Base-by-base conservation (phyloP, 2,113 vertebrate species). In the Chunga burmeisteri region DNA sequence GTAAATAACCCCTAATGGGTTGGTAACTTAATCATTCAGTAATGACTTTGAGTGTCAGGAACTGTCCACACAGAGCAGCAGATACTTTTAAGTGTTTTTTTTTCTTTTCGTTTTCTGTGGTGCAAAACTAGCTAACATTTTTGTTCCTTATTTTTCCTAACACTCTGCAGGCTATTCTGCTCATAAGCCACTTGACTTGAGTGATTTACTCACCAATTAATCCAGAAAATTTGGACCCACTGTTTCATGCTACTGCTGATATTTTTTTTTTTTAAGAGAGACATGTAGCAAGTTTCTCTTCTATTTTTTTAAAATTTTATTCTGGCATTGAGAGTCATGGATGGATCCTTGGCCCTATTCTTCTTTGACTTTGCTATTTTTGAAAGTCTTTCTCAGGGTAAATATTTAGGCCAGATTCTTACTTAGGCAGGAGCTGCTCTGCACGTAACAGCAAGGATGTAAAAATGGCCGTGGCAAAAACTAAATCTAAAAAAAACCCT, bases 1-100 rank as follows among this genome's bases (percentile, higher is more conserved):
- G 86, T 95, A 96, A 96, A 91, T 92, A 94, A 79, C 34, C 65
- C 73, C 78, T 90, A 96, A 96, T 80, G 89, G 95, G 73, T 66
- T 81, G 44, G 87, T 53, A 93, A 66, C 86, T 95, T 92, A 95
- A 97, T 92, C 73, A 93, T 81, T 84, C 65, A 85, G 65, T 88
- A 94, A 88, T 53, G 58, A 90, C 53, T 90, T 81, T 11, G 32
- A 94, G 81, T 87, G 77, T 88, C 83, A 94, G 77, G 67, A 95
- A 62, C 80, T 71, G 36, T 89, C 83, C 72, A n/a, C 42, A 58
- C 17, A 61, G 52, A 91, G 50, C 26, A 75, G 61, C 61, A 96
- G 25, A 77, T 84, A 52, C 62, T 65, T 71, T 32, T 36, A 86
- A 87, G 25, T 15, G 1, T 12, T 62, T 55, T 56, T 38, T 78